Conservation (phyloP, 2,888 invertebrate genomes). For the Blera fallax region DNA sequence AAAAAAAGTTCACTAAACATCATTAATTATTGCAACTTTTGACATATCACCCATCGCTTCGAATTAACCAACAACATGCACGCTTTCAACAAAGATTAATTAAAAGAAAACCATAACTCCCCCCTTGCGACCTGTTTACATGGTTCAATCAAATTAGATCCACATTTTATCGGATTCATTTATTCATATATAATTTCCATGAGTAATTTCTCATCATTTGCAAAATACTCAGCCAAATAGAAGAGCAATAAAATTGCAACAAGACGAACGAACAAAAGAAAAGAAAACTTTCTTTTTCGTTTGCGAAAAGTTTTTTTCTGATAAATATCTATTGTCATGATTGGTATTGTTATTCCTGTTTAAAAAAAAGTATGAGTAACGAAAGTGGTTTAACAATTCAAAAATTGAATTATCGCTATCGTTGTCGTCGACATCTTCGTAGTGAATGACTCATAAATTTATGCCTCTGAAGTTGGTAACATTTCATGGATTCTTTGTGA, state of each 20-base stretch:
- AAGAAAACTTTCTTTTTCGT: constrained; percentile 70
- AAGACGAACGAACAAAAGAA: constrained; percentile 21
- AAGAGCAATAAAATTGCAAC: constrained; percentile 33
- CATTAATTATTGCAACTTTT: constrained; percentile 1
- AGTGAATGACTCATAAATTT: constrained; percentile 19
- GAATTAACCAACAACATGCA: constrained; percentile 23
- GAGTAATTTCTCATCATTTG: constrained; percentile 53
- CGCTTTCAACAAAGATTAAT: constrained; percentile 43
- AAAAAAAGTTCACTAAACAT: background rate
- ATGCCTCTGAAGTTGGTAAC: background rate
- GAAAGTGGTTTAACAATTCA: constrained; percentile 58
- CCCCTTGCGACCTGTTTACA: constrained; percentile 23
- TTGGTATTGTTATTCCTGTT: constrained; percentile 37
- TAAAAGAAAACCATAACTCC: constrained; percentile 38
- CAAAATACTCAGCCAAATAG: constrained; percentile 3
- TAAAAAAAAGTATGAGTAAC: constrained; percentile 21
- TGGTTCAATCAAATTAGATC: constrained; percentile 47
- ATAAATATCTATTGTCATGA: constrained; percentile 52
- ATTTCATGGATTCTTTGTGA: constrained; percentile 19
- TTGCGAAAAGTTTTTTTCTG: constrained; percentile 30
- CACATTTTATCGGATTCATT: constrained; percentile 45
- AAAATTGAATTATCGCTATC: constrained; percentile 30
- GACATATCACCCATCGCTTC: background rate
- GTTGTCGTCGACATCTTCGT: background rate
- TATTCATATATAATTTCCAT: constrained; percentile 53